These are phyloP conservation scores for Antigone vipio DNA, from an alignment of 2,113 vertebrate species.

Conservation along the genomic window DNA sequence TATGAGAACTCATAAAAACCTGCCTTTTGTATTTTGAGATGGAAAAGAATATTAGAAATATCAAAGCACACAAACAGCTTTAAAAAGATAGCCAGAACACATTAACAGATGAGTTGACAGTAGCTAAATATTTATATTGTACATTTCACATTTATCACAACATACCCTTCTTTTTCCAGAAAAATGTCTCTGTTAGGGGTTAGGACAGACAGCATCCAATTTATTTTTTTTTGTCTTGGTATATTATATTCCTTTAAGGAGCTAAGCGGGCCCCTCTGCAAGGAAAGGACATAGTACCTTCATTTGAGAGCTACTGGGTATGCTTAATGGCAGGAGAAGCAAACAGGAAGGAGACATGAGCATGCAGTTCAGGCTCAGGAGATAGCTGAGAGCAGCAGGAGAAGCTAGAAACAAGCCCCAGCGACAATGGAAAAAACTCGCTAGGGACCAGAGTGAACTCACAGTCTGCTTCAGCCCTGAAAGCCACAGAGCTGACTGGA, in stretches of 20 bases:
- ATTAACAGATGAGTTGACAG: not conserved
- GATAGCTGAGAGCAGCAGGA: not conserved
- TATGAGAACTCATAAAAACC: not conserved
- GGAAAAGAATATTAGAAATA: not conserved
- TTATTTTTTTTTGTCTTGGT: not conserved
- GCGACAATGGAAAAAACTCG: not conserved
- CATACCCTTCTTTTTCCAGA: not conserved
- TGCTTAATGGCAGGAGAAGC: not conserved
- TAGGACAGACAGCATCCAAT: not conserved
- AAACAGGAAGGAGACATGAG: not conserved
- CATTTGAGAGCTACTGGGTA: not conserved
- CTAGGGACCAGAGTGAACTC: not conserved
- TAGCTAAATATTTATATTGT: not conserved
- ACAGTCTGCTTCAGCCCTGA: not conserved
- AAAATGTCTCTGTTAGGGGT: not conserved
- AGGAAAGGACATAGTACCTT: not conserved
- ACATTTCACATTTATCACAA: not conserved
- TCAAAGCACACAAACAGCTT: not conserved
- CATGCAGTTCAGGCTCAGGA: not conserved
- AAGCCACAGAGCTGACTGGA: slow-evolving; percentile 21
- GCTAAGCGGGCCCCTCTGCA: not conserved
- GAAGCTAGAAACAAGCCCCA: not conserved
- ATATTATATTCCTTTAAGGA: not conserved
- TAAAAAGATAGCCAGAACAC: not conserved
- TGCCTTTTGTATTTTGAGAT: not conserved